These are phyloP conservation scores for Andricus grossulariae DNA, from an alignment of 1,140 invertebrate genomes.

Conservation along the genomic window DNA sequence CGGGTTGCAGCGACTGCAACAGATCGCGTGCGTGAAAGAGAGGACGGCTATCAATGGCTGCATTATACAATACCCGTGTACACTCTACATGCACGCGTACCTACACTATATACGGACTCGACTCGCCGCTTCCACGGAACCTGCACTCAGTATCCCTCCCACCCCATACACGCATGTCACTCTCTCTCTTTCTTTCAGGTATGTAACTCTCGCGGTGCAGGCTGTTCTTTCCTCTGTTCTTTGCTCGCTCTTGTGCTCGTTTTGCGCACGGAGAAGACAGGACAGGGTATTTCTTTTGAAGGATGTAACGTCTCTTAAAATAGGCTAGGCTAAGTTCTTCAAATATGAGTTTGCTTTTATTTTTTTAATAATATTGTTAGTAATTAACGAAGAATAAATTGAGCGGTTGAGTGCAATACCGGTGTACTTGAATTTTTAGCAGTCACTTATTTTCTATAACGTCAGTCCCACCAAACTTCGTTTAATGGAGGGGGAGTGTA, in stretches of 20 bases:
- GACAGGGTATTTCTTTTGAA: conserved; percentile 42
- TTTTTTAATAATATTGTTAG: conserved; percentile 8
- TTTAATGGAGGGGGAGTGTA: too few relatives aligned
- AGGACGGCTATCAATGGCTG: conserved; percentile 74
- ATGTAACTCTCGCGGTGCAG: conserved; percentile 33
- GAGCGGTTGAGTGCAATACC: too few relatives aligned
- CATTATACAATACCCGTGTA: conserved; percentile 69
- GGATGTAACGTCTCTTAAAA: conserved; percentile 55
- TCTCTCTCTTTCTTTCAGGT: neutral
- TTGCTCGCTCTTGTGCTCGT: neutral
- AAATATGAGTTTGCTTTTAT: neutral
- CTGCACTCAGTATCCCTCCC: neutral
- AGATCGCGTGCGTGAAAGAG: conserved; percentile 73
- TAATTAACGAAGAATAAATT: too few relatives aligned
- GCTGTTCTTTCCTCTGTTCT: conserved; percentile 9
- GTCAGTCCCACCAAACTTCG: too few relatives aligned
- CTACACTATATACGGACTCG: conserved; percentile 25
- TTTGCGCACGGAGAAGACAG: neutral
- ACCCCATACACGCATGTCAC: neutral
- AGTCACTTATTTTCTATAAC: too few relatives aligned
- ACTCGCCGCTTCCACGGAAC: neutral
- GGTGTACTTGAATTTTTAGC: too few relatives aligned
- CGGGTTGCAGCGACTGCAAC: conserved; percentile 70
- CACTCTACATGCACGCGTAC: conserved; percentile 49
- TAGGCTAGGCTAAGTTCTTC: conserved; percentile 29